Base-by-base conservation (phyloP, 2,888 invertebrate genomes). In the Epiblema foenella region DNA sequence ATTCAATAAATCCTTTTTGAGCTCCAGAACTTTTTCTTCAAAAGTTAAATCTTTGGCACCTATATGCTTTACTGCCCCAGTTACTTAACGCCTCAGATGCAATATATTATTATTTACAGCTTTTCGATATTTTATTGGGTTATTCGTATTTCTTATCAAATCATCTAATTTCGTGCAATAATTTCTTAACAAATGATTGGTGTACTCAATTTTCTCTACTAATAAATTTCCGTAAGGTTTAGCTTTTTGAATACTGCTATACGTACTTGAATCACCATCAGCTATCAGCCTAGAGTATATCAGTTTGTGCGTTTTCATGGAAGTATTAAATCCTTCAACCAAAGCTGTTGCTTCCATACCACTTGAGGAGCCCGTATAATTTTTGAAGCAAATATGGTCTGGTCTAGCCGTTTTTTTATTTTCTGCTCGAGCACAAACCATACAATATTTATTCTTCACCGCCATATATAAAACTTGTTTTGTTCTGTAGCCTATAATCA, bases 241-340 rank as follows among this genome's bases (percentile, higher is more conserved):
- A 15, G 56, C 9, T 56, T 56, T 39, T 29, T 56, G 11, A 15
- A 62, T 56, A 18, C 17, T 68, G 10, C 2, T 33, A 54, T 62
- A 62, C 15, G 68, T 73, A 17, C 72, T 70, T 0, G 75, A 64
- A 39, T 74, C 73, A 7, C 74, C 75, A 33, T 75, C 74, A 29
- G 71, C 66, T 20, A 75, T 68, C 18, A 75, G 17, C 42, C 18
- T 70, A 12, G 46, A 42, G 51, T 75, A 75, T 24, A 75, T 72
- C 2, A 75, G 4, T 20, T 33, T 42, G 11, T 72, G 63, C 9
- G 9, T 58, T 3, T 17, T 37, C 29, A 72, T 11, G 3, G 74
- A 75, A 10, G 15, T 18, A 46, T 75, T 74, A 62, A 75, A 75
- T 17, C 75, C 73, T 42, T 73, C 73, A 18, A 69, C 58, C 8